phyloP scores from a whole-genome alignment of 2,797 vertebrate species.

The Protonibea diacanthus region DNA sequence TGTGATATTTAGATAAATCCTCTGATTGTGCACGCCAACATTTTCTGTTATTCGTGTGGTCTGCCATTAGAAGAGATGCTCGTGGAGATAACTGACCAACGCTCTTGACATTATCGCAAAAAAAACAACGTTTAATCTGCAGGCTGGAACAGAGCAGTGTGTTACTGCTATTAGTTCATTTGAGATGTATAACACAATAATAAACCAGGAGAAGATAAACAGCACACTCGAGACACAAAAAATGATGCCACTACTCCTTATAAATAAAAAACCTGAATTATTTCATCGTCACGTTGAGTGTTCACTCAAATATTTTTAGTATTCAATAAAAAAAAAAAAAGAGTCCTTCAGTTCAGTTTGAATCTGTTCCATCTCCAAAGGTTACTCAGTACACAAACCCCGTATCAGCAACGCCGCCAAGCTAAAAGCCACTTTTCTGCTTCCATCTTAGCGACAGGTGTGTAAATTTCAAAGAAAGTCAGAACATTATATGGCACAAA shows the following conservation, averaged over 20 bases:
- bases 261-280: not conserved
- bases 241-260: constrained; percentile 7
- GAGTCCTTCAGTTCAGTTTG: not conserved
- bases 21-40: constrained; percentile 21
- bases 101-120: constrained; percentile 41
- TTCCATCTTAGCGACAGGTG: constrained; percentile 28
- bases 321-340: not conserved
- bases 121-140: constrained; percentile 14
- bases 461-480: constrained; percentile 45
- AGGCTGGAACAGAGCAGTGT: not conserved
- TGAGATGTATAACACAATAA: constrained; percentile 19
- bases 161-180: constrained; percentile 7
- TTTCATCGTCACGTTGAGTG: no score
- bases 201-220: constrained; percentile 16
- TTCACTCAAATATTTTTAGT: not conserved
- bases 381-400: not conserved
- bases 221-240: constrained; percentile 1
- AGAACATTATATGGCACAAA: constrained; percentile 38
- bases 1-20: not conserved
- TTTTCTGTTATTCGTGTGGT: not conserved
- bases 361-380: not conserved
- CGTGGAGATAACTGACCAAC: constrained; percentile 8
- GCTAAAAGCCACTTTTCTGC: constrained; percentile 5
- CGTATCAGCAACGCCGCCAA: not conserved
- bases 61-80: not conserved